These are phyloP conservation scores for Brachyptera putata DNA, from an alignment of 2,888 invertebrate species.

Conservation along the genomic window DNA sequence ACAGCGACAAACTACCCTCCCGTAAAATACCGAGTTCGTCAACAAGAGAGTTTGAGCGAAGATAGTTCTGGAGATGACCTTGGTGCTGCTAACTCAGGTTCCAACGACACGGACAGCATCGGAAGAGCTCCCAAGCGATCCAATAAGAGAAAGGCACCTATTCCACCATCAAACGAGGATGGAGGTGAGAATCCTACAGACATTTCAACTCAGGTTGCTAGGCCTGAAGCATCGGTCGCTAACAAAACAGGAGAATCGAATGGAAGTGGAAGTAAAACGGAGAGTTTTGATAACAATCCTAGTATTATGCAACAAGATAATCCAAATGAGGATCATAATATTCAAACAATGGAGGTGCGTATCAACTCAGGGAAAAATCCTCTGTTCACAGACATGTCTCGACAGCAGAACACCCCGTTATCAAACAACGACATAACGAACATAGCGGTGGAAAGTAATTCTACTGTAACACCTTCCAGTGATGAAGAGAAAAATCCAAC, in stretches of 20 bases:
- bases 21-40: neutral
- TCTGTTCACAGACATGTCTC: slow-evolving; percentile 16
- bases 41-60: slow-evolving; percentile 38
- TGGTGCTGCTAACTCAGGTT: neutral
- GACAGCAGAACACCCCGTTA: slow-evolving; percentile 19
- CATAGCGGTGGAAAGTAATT: slow-evolving; percentile 9
- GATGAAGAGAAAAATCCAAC: neutral
- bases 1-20: neutral
- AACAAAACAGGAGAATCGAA: neutral
- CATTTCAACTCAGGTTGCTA: too few species aligned
- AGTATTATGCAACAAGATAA: slow-evolving; percentile 7
- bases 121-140: slow-evolving; percentile 53
- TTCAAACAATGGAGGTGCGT: slow-evolving; percentile 2
- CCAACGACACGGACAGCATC: slow-evolving; percentile 37
- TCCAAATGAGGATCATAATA: neutral
- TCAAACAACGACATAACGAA: slow-evolving; percentile 17
- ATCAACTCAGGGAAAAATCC: neutral
- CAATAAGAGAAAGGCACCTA: slow-evolving; percentile 66
- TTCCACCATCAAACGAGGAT: slow-evolving; percentile 53
- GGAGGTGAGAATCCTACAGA: neutral
- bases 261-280: slow-evolving; percentile 25
- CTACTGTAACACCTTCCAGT: neutral
- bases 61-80: slow-evolving; percentile 35
- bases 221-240: too few species aligned
- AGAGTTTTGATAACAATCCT: too few species aligned